These are phyloP conservation scores for Diaperis boleti DNA, from an alignment of 2,888 invertebrate genomes.

Conservation along the genomic window DNA sequence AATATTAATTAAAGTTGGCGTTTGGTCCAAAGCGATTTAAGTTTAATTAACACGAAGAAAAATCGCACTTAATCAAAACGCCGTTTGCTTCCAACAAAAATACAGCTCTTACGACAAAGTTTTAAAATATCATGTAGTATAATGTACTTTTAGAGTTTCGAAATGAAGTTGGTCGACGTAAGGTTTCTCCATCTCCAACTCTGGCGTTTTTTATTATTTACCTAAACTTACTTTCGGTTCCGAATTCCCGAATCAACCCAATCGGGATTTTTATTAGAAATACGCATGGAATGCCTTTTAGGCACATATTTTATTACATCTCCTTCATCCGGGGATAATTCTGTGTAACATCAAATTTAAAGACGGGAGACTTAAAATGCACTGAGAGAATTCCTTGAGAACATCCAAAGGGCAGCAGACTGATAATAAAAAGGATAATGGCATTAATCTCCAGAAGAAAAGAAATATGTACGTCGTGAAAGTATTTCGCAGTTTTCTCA, in stretches of 20 bases:
- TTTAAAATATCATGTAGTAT: slow-evolving; percentile 8
- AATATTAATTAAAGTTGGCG: slow-evolving; percentile 22
- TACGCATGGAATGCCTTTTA: not conserved
- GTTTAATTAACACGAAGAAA: slow-evolving; percentile 13
- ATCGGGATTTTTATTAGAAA: slow-evolving; percentile 15
- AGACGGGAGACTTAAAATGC: too few relatives aligned
- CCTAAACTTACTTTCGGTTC: slow-evolving; percentile 10
- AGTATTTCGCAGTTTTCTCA: too few relatives aligned
- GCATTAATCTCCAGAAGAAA: too few relatives aligned
- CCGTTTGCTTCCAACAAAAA: not conserved
- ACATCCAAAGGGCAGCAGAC: too few relatives aligned
- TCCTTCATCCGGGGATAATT: too few relatives aligned
- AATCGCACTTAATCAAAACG: slow-evolving; percentile 4
- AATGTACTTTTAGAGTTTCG: slow-evolving; percentile 7
- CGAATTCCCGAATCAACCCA: slow-evolving; percentile 14
- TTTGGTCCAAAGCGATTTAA: not conserved
- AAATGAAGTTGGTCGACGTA: slow-evolving; percentile 7
- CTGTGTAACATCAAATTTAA: too few relatives aligned
- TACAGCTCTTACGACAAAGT: slow-evolving; percentile 1
- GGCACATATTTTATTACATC: too few relatives aligned
- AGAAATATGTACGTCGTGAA: too few relatives aligned
- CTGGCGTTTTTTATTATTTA: slow-evolving; percentile 25
- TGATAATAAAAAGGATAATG: too few relatives aligned
- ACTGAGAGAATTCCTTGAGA: too few relatives aligned
- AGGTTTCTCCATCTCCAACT: not conserved